Evolutionary conservation across 2,113 vertebrate genomes (phyloP), one percentile per base, ranked within the genome.

Genomic region (Ginglymostoma cirratum): DNA sequence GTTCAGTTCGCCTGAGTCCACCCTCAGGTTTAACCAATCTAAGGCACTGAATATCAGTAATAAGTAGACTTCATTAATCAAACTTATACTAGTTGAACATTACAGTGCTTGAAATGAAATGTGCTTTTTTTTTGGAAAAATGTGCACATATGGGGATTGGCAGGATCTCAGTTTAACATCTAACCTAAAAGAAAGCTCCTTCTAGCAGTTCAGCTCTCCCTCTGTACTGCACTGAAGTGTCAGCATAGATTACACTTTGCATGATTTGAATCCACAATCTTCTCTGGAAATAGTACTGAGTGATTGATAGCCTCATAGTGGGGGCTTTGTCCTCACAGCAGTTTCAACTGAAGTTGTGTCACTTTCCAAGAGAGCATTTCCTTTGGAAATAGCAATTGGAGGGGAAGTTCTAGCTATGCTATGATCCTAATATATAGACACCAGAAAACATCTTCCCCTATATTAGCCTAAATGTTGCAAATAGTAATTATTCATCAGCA

Each of bases 401-500:
- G 45, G 8, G 52, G 55, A 27, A 10, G 0, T 7, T 52, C 5
- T 45, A 27, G 23, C 45, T 48, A 87, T 24, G 52, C 8, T 87
- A 30, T 87, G 45, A 87, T 87, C 85, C 85, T 55, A 45, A 85
- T 38, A 48, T 5, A 24, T 87, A 55, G 45, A 87, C 17, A 30
- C 86, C 30, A 65, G 87, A 65, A 24, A 24, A 89, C 17, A 87
- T 89, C 0, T 89, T 48, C 27, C 86, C 86, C 24, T 55, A 27
- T 48, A 48, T 87, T 48, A 12, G 8, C 15, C 24, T 89, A 89
- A 14, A 30, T 89, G 45, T 48, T 27, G 24, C 42, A 52, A 89
- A 89, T 52, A 55, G 48, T 48, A 89, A 52, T 89, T 89, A 94
- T 94, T 48, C 23, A 70, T 94, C 23, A 42, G 38, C 87, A 94